These are phyloP conservation scores for Teleogryllus oceanicus DNA, from an alignment of 2,888 invertebrate genomes.

Conservation along the genomic window DNA sequence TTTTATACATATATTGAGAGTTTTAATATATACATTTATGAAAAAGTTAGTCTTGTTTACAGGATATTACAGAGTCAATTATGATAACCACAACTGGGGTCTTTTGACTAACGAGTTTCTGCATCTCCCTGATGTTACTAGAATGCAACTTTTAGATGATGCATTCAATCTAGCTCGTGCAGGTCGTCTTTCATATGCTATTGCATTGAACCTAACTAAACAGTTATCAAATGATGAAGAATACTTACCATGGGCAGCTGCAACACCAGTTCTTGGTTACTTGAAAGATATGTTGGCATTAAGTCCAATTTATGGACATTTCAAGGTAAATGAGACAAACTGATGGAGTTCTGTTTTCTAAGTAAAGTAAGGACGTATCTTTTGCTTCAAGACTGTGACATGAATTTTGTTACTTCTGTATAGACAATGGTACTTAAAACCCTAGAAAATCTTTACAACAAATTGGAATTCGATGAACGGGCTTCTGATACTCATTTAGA, in stretches of 20 bases:
- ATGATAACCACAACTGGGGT: slow-evolving; percentile 71
- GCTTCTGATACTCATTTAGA: slow-evolving; percentile 41
- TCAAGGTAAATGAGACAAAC: slow-evolving; percentile 50
- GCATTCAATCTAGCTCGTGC: slow-evolving; percentile 64
- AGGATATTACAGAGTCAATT: slow-evolving; percentile 65
- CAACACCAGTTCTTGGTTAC: slow-evolving; percentile 58
- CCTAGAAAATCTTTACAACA: slow-evolving; percentile 41
- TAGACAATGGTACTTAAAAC: slow-evolving; percentile 41
- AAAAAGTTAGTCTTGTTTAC: slow-evolving; percentile 22
- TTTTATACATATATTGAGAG: no score
- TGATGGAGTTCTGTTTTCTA: no score
- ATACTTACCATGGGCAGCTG: slow-evolving; percentile 66
- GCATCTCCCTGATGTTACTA: slow-evolving; percentile 64
- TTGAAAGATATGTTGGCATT: slow-evolving; percentile 58
- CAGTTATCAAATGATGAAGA: slow-evolving; percentile 54
- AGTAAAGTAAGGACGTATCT: not conserved
- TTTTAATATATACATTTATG: not conserved
- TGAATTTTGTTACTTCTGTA: not conserved
- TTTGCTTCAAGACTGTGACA: not conserved
- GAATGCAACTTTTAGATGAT: slow-evolving; percentile 81
- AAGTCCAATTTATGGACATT: slow-evolving; percentile 58
- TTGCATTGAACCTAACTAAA: slow-evolving; percentile 57
- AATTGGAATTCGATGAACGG: slow-evolving; percentile 40
- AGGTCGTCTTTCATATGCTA: slow-evolving; percentile 61
- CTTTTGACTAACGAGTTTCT: slow-evolving; percentile 54